Evolutionary conservation across 2,113 vertebrate genomes (phyloP), one percentile per base, ranked within the genome.

Genomic region (Chlorodrepanis virens): DNA sequence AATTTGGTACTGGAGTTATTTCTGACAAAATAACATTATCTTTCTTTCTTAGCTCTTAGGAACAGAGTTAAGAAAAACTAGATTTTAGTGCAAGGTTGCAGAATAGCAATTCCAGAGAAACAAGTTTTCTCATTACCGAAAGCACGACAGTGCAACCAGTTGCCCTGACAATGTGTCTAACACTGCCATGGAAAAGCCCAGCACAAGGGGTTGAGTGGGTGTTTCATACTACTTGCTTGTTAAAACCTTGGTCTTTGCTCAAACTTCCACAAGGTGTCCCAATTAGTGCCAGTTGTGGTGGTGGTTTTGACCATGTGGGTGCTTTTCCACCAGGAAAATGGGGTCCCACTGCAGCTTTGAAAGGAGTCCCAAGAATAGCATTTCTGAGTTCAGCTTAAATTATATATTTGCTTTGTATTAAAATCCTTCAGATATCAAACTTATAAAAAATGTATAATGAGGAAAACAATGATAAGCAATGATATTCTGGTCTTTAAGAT

Each of bases 121-220:
- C 29, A 40, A 54, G 53, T 63, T 47, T 89, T 94, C 70, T 85
- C 90, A 93, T 93, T 89, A 94, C 53, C 14, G 12, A 40, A 74
- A 57, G 23, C 28, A 35, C 14, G 6, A 3, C 59, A 54, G n/a
- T 59, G 54, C 50, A 94, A 77, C n/a, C 44, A 78, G 69, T 81
- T 94, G 74, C 91, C 45, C 68, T 83, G 56, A 91, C 85, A 92
- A 81, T 93, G 65, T 78, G 64, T 80, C 77, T 77, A 50, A 74
- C 90, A 44, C 33, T 52, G 52, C 49, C 71, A 44, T 59, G 54
- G 52, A 80, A 80, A 91, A 95, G 31, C 27, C 54, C 39, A 53
- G 29, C 56, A 84, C 52, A 79, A 80, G 50, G 29, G 77, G 28
- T 44, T 87, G 88, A 87, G 93, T 83, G 77, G 74, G 89, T 52